phyloP scores from a whole-genome alignment of 1,140 invertebrate species.

The Zaprionus davidi region DNA sequence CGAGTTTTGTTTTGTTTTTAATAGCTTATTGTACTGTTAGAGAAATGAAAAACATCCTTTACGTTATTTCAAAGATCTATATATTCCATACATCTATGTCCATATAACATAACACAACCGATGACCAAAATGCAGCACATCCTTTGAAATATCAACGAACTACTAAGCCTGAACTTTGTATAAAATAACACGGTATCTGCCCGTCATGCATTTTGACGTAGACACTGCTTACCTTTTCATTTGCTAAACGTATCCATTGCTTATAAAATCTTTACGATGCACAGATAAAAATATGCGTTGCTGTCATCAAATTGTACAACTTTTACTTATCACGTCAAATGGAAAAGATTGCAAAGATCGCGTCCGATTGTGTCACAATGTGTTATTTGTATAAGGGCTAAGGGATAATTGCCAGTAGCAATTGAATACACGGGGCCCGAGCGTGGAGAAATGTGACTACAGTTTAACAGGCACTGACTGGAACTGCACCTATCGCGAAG shows the following conservation, averaged over 20 bases:
- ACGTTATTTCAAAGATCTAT: too few relatives aligned
- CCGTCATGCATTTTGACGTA: neutral
- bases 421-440: too few relatives aligned
- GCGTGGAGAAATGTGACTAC: neutral
- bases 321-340: conserved; percentile 35
- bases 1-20: too few relatives aligned
- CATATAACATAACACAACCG: too few relatives aligned
- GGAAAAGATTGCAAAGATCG: conserved; percentile 15
- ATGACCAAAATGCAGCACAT: neutral
- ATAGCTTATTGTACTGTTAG: too few relatives aligned
- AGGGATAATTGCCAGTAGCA: neutral
- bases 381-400: conserved; percentile 9
- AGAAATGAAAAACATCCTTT: too few relatives aligned
- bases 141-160: neutral
- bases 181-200: neutral
- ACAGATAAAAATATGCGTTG: conserved; percentile 30
- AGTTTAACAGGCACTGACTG: conserved; percentile 48
- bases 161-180: too few relatives aligned
- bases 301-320: conserved; percentile 27
- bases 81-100: too few relatives aligned
- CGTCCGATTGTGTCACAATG: conserved; percentile 11
- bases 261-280: conserved; percentile 15
- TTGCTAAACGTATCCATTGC: neutral
- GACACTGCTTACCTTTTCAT: conserved; percentile 25
- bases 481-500: neutral